Evolutionary conservation across 2,888 invertebrate genomes (phyloP), one percentile per base, ranked within the genome.

Genomic region (Aphidius colemani): DNA sequence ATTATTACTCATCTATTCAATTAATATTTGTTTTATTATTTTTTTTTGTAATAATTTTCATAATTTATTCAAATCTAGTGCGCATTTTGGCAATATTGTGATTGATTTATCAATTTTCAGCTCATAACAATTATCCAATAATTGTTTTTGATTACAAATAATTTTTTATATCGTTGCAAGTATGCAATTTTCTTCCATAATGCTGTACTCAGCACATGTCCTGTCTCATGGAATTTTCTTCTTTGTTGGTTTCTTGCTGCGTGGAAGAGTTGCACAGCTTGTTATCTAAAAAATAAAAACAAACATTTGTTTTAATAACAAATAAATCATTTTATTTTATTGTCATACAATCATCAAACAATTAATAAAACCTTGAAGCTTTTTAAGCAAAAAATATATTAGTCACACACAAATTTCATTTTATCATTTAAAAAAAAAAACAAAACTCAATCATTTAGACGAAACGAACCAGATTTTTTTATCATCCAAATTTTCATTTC

Each of bases 201-300:
- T 76, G 30, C 30, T 30, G 64, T 66, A 74, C 69, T 74, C 77
- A 72, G 74, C 74, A 71, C 72, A 70, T n/a, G 72, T 65, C 61
- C 70, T 70, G 62, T 76, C 75, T 82, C 81, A 82, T 77, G 79
- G 75, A 53, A 79, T 73, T 69, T 90, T 90, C 85, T 90, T 89
- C 86, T 90, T 91, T n/a, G 57, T 46, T 80, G 88, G 82, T 83
- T 90, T 90, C 86, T 90, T 90, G 85, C 86, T 87, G 81, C 90
- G 87, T 72, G 91, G 91, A 72, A 91, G 85, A 72, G 91, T 91
- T 78, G 90, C 89, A 82, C 87, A 88, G 78, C 87, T 88, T 78
- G 88, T 84, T 81, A 88, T 88, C 89, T 89, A 86, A 77, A 89
- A 85, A 83, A 71, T 71, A 76, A 78, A 78, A 78, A 83, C 58